Evolutionary conservation across 2,797 vertebrate genomes (phyloP), one percentile per base, ranked within the genome.

Genomic region (Mionectes olivaceus): DNA sequence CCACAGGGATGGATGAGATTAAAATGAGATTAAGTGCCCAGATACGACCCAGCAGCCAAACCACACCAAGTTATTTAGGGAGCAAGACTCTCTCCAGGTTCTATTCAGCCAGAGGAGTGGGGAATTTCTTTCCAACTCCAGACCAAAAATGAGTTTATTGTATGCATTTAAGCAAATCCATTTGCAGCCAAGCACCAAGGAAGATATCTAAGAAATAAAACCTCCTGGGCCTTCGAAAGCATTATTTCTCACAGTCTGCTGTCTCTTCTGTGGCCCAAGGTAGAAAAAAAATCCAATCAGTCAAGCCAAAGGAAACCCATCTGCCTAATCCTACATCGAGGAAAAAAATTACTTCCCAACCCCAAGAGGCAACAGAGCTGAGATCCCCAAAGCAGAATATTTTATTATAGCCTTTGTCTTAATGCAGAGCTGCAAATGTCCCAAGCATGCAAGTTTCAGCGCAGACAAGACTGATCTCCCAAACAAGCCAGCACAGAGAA

Each of bases 381-480:
- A 89, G 35, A 85, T 52, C 4, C 33, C 59, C 28, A 63, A 85
- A 92, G 84, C 24, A 68, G 71, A 94, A 24, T 79, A 85, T 92
- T 94, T 84, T 74, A 77, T 82, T 46, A 61, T 3, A 71, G n/a
- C 33, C 43, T 77, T 69, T 78, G 59, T 77, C 75, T 90, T 70
- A 89, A 84, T 28, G 50, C 52, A 87, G 74, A 93, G 9, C 78
- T 64, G 77, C 85, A 87, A 82, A 82, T 67, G 88, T 73, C 92
- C 87, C 24, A 79, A 59, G 52, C 41, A 24, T 49, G 49, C 15
- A 23, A 71, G 32, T 32, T 49, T 50, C 73, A 50, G 35, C 5
- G 21, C 28, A 73, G 83, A 56, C 46, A 90, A 88, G 69, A 61
- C 1, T 81, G 57, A 86, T 71, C 50, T 76, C 69, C 25, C 28